These are phyloP conservation scores for Morpho deidamia DNA, from an alignment of 2,888 invertebrate genomes.

Conservation along the genomic window DNA sequence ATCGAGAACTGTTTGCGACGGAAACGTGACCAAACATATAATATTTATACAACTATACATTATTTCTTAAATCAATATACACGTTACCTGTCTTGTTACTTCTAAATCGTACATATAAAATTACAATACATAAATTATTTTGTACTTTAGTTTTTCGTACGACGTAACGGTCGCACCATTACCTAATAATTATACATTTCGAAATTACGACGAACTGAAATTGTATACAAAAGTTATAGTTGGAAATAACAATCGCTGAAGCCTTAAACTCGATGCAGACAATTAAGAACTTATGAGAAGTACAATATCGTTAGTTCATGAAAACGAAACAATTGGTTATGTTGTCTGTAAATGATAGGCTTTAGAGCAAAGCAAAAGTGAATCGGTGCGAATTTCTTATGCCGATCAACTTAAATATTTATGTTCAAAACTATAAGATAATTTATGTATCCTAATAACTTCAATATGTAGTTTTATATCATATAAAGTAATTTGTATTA, in stretches of 20 bases:
- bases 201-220: conserved; percentile 37
- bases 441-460: no score
- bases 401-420: no score
- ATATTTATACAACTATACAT: conserved; percentile 53
- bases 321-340: not conserved
- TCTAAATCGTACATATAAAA: conserved; percentile 71
- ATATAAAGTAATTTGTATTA: no score
- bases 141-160: conserved; percentile 73
- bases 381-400: not conserved
- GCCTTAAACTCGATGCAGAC: conserved; percentile 28
- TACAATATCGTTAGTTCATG: conserved; percentile 70
- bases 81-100: conserved; percentile 65
- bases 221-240: conserved; percentile 14
- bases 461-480: no score
- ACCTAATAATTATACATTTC: conserved; percentile 52
- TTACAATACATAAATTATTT: conserved; percentile 77
- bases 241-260: conserved; percentile 20
- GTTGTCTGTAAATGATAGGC: not conserved
- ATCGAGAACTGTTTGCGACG: conserved; percentile 74
- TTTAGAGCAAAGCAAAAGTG: not conserved
- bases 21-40: conserved; percentile 71
- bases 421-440: no score
- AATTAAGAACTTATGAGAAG: conserved; percentile 58
- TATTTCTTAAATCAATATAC: conserved; percentile 70
- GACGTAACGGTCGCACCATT: conserved; percentile 61